These are phyloP conservation scores for Chloroceryle inda DNA, from an alignment of 2,797 vertebrate species.

Conservation along the genomic window DNA sequence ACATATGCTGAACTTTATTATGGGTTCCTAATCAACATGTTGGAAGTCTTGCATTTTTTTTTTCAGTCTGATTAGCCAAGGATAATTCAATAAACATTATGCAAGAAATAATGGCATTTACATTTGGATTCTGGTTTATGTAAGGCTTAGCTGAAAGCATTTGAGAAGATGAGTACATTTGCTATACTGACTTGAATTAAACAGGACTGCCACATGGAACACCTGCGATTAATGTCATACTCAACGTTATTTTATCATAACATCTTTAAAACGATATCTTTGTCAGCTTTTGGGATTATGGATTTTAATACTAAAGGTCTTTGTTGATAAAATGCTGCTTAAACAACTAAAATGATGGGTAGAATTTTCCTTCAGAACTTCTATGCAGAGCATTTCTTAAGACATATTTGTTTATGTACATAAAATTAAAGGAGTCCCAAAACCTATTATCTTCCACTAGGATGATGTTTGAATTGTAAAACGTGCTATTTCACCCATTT, in stretches of 20 bases:
- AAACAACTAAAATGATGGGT: background rate
- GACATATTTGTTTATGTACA: background rate
- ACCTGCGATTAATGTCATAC: background rate
- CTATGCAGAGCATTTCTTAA: background rate
- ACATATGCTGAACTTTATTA: background rate
- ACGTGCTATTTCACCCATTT: background rate
- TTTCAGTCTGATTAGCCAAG: background rate
- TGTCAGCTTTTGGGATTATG: background rate
- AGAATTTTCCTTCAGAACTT: background rate
- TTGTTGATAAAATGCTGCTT: background rate
- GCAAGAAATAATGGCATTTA: background rate
- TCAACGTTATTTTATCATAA: background rate
- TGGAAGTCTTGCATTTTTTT: background rate
- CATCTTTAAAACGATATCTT: background rate
- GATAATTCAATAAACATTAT: background rate
- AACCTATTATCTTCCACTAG: background rate
- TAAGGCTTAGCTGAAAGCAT: background rate
- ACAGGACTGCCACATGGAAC: background rate
- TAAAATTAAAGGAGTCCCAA: background rate
- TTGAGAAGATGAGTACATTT: background rate
- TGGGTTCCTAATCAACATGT: background rate
- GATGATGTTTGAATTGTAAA: background rate
- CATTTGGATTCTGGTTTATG: background rate
- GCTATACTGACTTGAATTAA: background rate
- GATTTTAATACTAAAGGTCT: background rate